Conservation (phyloP, 2,797 vertebrate species). For the Pangasius larnaudii region DNA sequence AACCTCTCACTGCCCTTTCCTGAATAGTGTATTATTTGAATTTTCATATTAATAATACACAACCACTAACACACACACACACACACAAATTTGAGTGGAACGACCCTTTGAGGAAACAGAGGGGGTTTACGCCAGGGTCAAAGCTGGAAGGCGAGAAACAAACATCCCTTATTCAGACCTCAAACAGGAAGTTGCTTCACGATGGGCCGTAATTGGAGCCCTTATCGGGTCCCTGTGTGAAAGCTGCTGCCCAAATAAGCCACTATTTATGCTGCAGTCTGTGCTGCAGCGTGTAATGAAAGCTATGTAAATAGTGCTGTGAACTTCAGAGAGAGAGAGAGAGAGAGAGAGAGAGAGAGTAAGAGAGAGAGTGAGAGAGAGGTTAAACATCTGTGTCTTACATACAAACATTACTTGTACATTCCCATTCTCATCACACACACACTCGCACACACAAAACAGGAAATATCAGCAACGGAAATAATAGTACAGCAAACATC, state of each 20-base stretch:
- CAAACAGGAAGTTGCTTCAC: conserved; percentile 58
- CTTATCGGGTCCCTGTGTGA: conserved; percentile 53
- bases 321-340: conserved; percentile 44
- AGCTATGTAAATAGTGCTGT: conserved; percentile 55
- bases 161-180: conserved; percentile 56
- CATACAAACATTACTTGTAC: conserved; percentile 38
- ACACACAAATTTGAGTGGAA: conserved; percentile 29
- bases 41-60: conserved; percentile 20
- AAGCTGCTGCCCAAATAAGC: conserved; percentile 55
- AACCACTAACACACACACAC: neutral
- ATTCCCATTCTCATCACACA: conserved; percentile 50
- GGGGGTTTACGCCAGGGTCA: conserved; percentile 38
- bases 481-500: conserved; percentile 53
- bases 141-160: conserved; percentile 48
- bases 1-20: neutral
- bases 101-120: conserved; percentile 45
- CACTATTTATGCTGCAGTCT: conserved; percentile 56
- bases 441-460: conserved; percentile 35
- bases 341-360: conserved; percentile 37
- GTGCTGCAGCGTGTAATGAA: conserved; percentile 45
- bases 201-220: conserved; percentile 54
- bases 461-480: conserved; percentile 52
- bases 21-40: conserved; percentile 17
- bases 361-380: conserved; percentile 48
- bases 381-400: conserved; percentile 50